phyloP scores from a whole-genome alignment of 1,140 invertebrate species.

The Dolichoris vasculosae region DNA sequence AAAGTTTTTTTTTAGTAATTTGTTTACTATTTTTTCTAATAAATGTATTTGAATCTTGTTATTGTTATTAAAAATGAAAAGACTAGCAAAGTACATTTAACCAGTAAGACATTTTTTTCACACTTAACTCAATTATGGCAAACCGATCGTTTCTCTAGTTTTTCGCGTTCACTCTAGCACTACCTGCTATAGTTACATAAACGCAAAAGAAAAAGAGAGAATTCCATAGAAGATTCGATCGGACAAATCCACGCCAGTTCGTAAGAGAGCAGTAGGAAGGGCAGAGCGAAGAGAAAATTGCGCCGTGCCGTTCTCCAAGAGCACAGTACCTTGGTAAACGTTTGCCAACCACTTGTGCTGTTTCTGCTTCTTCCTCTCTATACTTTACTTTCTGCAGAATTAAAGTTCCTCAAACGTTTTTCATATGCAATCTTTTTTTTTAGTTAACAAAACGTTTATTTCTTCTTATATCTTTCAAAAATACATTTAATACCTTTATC shows the following conservation, averaged over 20 bases:
- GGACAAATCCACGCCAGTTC: slow-evolving; percentile 24
- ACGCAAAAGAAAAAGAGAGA: slow-evolving; percentile 21
- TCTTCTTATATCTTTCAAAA: neutral
- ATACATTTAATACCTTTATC: neutral
- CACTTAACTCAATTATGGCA: neutral
- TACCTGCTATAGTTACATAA: slow-evolving; percentile 10
- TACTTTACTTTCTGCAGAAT: neutral
- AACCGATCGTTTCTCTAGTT: neutral
- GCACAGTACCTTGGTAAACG: slow-evolving; percentile 9
- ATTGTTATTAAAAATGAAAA: neutral
- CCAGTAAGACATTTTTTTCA: neutral
- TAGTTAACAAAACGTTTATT: neutral
- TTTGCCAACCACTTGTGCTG: slow-evolving; percentile 32
- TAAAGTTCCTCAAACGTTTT: neutral
- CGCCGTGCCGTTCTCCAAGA: slow-evolving; percentile 28
- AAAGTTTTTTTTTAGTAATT: neutral
- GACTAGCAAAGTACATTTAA: neutral
- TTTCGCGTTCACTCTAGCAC: neutral
- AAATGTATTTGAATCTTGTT: neutral
- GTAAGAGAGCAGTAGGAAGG: slow-evolving; percentile 20
- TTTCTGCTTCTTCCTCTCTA: slow-evolving; percentile 49
- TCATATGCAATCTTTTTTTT: neutral
- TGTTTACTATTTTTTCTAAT: neutral
- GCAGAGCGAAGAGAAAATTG: slow-evolving; percentile 18
- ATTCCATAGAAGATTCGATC: slow-evolving; percentile 44